Percentiles rank a stretch among this genome's conserved stretches.
Evolutionary conservation across 1,140 invertebrate genomes (phyloP).

Genomic region (Elymnias hypermnestra): DNA sequence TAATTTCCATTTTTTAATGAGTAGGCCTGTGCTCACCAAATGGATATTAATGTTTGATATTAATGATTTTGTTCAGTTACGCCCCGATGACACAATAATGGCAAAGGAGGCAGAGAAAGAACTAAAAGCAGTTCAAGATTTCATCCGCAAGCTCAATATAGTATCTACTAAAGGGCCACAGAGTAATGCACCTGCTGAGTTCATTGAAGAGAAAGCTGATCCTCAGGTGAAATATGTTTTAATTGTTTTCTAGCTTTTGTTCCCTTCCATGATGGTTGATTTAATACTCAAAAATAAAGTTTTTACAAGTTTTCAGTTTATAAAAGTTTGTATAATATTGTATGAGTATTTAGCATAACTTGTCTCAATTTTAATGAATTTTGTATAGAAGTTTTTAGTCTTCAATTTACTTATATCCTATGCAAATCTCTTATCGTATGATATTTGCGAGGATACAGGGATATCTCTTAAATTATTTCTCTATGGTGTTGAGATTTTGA

Average conservation of each 20-base stretch:
- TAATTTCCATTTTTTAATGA: no score
- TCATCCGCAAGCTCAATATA: conserved; percentile 89
- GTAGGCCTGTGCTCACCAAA: no score
- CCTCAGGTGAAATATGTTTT: conserved; percentile 40
- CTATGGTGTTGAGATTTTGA: no score
- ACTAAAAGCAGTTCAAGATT: conserved; percentile 90
- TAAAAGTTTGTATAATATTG: neutral
- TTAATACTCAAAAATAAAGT: no score
- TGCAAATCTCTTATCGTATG: conserved; percentile 94
- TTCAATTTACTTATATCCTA: conserved; percentile 93
- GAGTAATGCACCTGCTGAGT: conserved; percentile 82
- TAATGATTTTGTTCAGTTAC: no score
- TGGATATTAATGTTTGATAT: no score
- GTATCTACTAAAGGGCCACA: conserved; percentile 91
- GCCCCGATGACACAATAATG: conserved; percentile 90
- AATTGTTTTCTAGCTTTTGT: neutral
- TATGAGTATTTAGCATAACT: conserved; percentile 97
- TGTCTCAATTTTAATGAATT: conserved; percentile 99
- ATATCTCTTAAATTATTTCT: no score
- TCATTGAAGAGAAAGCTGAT: conserved; percentile 82
- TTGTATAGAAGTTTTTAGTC: conserved; percentile 94
- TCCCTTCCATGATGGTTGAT: no score
- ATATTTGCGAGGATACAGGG: no score
- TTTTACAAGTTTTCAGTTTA: no score
- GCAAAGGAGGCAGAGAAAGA: conserved; percentile 88